A percentile compares a stretch with the other conserved stretches of the same genome.
Evolutionary conservation across 1,140 invertebrate species (phyloP).

Genomic region (Trypoxylus dichotomus): DNA sequence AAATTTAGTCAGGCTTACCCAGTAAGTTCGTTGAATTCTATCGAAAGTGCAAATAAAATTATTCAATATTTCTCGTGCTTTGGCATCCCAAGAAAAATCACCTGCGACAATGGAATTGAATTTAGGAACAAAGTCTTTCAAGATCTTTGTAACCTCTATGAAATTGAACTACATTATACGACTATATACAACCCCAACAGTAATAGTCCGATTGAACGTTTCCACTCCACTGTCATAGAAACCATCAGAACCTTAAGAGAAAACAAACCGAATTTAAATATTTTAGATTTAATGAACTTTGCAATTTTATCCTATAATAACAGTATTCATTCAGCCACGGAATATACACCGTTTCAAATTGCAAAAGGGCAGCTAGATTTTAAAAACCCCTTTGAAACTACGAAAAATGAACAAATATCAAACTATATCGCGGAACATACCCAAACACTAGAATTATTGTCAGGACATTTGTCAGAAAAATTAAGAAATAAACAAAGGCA

Average conservation of each 20-base stretch:
- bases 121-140: slow-evolving; percentile 37
- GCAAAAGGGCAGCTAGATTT: slow-evolving; percentile 18
- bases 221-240: slow-evolving; percentile 36
- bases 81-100: too few relatives aligned
- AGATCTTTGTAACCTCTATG: slow-evolving; percentile 36
- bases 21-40: too few relatives aligned
- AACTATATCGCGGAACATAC: neutral
- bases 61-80: too few relatives aligned
- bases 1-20: too few relatives aligned
- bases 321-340: slow-evolving; percentile 30
- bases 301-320: slow-evolving; percentile 37
- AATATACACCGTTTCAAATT: slow-evolving; percentile 24
- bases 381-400: neutral
- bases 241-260: slow-evolving; percentile 32
- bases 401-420: neutral
- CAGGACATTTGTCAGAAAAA: neutral
- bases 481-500: neutral
- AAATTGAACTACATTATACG: slow-evolving; percentile 37
- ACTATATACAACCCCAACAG: slow-evolving; percentile 36
- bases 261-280: slow-evolving; percentile 27
- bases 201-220: slow-evolving; percentile 36
- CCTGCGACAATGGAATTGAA: slow-evolving; percentile 34
- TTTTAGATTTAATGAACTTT: slow-evolving; percentile 32
- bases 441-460: neutral
- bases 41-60: too few relatives aligned